Evolutionary conservation across 2,113 vertebrate species (phyloP).

Genomic region (Gracilinanus agilis): DNA sequence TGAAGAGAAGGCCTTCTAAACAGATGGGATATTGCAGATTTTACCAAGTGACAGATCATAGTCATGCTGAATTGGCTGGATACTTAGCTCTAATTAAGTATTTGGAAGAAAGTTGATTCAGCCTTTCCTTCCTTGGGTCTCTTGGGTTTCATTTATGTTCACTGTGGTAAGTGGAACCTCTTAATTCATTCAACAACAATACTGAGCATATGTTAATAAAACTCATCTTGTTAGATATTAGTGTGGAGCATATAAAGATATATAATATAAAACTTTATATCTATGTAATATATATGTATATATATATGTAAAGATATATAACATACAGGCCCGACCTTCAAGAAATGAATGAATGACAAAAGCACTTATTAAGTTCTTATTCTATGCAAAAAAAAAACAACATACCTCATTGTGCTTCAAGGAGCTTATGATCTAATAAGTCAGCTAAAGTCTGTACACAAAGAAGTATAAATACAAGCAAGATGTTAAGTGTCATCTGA

Average conservation of each 20-base stretch:
- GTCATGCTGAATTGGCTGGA: neutral
- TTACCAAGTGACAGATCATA: neutral
- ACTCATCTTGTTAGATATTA: neutral
- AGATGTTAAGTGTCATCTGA: neutral
- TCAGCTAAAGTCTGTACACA: neutral
- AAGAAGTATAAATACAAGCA: neutral
- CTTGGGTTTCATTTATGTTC: neutral
- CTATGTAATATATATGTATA: neutral
- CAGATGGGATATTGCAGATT: neutral
- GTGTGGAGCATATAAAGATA: neutral
- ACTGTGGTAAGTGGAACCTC: neutral
- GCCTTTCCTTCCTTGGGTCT: neutral
- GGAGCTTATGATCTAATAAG: neutral
- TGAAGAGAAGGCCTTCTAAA: neutral
- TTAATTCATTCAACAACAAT: conserved; percentile 1
- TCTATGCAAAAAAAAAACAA: neutral
- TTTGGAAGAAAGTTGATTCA: neutral
- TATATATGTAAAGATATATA: neutral
- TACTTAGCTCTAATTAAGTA: neutral
- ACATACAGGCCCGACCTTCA: neutral
- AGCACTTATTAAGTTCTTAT: neutral
- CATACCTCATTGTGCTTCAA: neutral
- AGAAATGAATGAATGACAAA: neutral
- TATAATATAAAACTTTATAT: too few species aligned
- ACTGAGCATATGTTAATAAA: neutral